Evolutionary conservation across 2,888 invertebrate genomes (phyloP), one percentile per base, ranked within the genome.

Genomic region (Luffia ferchaultella): DNA sequence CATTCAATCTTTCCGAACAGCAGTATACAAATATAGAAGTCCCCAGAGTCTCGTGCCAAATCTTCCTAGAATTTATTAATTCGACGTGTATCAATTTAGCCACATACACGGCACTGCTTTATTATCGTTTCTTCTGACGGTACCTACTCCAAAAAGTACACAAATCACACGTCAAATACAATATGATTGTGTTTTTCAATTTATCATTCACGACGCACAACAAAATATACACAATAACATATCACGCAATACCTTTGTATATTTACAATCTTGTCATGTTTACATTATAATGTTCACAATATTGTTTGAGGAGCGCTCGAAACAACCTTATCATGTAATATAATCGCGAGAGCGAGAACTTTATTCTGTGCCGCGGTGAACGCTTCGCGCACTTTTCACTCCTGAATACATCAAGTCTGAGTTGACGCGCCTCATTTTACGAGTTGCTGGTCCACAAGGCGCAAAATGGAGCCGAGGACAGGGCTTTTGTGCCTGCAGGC

Each of bases 401-500:
- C 62, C 58, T 65, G 60, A 49, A 43, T 48, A 67, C 64, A 67
- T 68, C 66, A 68, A 55, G 57, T 56, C 65, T 65, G 67, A 68
- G 70, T 76, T 76, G 76, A 76, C 71, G 70, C 65, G 67, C 65
- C 70, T 73, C 73, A 72, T 73, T 72, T 71, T 70, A 60, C 68
- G 75, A 71, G 74, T 75, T 73, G 69, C 69, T 66, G 65, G 71
- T 73, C 76, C 76, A 80, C 76, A 76, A 74, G 70, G 68, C 74
- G 68, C 76, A 78, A 80, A 78, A 79, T 77, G 73, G 73, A 76
- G 75, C 74, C 71, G 66, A 76, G 74, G 69, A 73, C 69, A 69
- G 67, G 70, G 70, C 79, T 79, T 82, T 82, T 80, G 78, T 82
- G 73, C 73, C 75, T 72, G 76, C 74, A 74, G 74, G 76, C 80